Evolutionary conservation across 2,888 invertebrate genomes (phyloP).

Genomic region (Apamea anceps): DNA sequence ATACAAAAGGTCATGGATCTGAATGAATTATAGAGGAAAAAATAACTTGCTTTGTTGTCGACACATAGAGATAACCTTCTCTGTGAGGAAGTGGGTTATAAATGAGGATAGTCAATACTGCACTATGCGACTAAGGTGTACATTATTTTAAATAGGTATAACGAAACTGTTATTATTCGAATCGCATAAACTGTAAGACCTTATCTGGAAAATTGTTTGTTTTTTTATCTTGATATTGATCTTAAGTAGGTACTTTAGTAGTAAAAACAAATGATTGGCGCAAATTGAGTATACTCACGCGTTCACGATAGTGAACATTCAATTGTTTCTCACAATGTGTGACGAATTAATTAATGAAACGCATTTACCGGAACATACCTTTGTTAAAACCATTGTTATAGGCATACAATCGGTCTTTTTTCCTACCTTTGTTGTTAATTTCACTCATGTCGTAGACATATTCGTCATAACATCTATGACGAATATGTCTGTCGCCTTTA

Average conservation of each 20-base stretch:
- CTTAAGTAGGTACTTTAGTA: not conserved
- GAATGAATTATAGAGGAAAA: conserved; percentile 46
- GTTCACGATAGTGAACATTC: not conserved
- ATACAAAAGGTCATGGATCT: conserved; percentile 36
- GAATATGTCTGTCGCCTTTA: not conserved
- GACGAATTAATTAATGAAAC: not conserved
- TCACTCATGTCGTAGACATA: not conserved
- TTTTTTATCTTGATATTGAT: conserved; percentile 1
- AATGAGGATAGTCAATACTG: conserved; percentile 16
- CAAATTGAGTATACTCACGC: conserved; percentile 9
- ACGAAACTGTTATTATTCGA: conserved; percentile 25
- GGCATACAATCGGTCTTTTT: not conserved
- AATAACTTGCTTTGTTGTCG: conserved; percentile 33
- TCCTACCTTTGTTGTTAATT: not conserved
- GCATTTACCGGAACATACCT: not conserved
- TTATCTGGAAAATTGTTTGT: conserved; percentile 4
- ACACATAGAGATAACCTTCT: conserved; percentile 51
- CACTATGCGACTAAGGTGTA: conserved; percentile 6
- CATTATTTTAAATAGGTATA: conserved; percentile 1
- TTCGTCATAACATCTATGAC: not conserved
- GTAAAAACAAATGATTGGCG: conserved; percentile 15
- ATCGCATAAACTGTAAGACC: not conserved
- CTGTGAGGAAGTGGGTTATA: conserved; percentile 32
- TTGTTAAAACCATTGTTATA: conserved; percentile 1
- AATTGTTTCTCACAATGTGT: conserved; percentile 5